Conservation (phyloP, 1,140 invertebrate species). For the Meloidogyne chitwoodi region DNA sequence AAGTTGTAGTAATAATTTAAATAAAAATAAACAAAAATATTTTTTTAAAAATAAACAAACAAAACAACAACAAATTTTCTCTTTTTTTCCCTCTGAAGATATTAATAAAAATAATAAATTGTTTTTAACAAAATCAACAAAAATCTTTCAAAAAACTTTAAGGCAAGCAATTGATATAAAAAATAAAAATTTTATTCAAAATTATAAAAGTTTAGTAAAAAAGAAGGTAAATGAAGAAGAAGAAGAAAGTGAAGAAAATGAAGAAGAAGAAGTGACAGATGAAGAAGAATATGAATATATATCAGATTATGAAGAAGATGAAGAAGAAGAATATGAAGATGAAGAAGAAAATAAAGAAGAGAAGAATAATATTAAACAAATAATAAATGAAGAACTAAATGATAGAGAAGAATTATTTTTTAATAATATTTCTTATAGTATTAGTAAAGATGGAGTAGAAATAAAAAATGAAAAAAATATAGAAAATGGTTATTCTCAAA, state of each 20-base stretch:
- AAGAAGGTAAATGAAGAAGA: background rate
- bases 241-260: background rate
- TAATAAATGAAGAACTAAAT: background rate
- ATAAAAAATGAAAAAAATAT: background rate
- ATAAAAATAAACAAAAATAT: background rate
- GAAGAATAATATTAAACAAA: slow-evolving; percentile 8
- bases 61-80: background rate
- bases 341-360: slow-evolving; percentile 3
- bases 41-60: background rate
- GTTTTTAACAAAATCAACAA: background rate
- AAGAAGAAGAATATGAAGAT: slow-evolving; percentile 7
- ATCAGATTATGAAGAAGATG: slow-evolving; percentile 6
- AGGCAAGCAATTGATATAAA: background rate
- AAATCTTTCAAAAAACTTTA: background rate
- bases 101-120: background rate
- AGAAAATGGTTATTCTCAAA: background rate
- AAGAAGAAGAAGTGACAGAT: slow-evolving; percentile 3
- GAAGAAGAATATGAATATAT: background rate
- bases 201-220: background rate
- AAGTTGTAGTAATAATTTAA: background rate
- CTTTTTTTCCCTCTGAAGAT: background rate
- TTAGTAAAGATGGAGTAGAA: background rate
- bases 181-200: background rate
- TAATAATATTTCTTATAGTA: background rate
- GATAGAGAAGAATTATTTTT: slow-evolving; percentile 17